Percentiles rank a stretch among this genome's conserved stretches.
Conservation (phyloP, 2,888 invertebrate species). For the Sinohyriopsis cumingii region DNA sequence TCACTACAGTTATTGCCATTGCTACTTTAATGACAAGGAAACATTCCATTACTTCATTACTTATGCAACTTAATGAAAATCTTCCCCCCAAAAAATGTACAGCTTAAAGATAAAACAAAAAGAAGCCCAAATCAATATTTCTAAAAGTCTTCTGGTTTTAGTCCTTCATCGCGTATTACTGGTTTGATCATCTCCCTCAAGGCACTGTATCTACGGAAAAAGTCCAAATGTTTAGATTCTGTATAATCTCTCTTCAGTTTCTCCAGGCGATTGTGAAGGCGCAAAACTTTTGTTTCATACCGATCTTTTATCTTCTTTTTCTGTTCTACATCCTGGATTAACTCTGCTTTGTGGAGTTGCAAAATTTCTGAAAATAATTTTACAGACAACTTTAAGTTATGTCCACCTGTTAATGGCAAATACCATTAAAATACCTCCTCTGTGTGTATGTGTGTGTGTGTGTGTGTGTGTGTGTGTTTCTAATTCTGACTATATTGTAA, state of each 20-base stretch:
- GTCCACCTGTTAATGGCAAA: no score
- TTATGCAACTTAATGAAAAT: no score
- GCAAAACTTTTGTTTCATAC: constrained; percentile 27
- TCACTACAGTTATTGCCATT: no score
- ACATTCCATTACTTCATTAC: no score
- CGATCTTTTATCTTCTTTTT: constrained; percentile 32
- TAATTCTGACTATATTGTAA: no score
- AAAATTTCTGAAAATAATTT: constrained; percentile 14
- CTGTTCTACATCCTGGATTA: constrained; percentile 33
- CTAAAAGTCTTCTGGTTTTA: constrained; percentile 16
- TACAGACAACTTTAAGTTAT: no score
- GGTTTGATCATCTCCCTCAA: constrained; percentile 95
- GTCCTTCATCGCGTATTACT: constrained; percentile 30
- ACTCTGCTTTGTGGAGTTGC: constrained; percentile 34
- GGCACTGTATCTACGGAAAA: constrained; percentile 94
- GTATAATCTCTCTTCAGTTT: constrained; percentile 82
- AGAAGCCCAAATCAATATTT: no score
- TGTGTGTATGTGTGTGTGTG: neutral
- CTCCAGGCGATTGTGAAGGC: constrained; percentile 44
- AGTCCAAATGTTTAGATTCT: constrained; percentile 92
- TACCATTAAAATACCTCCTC: no score
- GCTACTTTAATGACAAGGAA: no score
- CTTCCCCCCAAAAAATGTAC: no score
- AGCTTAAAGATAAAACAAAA: no score
- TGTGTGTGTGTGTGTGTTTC: neutral